Base-by-base conservation (phyloP, 2,888 invertebrate genomes). In the Mylabris sibirica region DNA sequence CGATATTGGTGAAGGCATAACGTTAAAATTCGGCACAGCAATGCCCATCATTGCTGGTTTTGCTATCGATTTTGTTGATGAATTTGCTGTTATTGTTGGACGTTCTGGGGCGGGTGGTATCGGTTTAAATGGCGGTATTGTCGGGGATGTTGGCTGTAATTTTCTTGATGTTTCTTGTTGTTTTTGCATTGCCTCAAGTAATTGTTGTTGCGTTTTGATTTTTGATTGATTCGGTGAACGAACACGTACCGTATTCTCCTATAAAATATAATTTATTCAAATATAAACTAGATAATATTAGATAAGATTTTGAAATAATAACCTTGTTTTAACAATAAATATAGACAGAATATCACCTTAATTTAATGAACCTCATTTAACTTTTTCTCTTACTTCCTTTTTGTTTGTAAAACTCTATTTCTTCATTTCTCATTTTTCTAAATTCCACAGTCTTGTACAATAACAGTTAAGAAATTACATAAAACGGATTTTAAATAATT, bases 121-220 rank as follows among this genome's bases (percentile, higher is more conserved):
- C 0, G 94, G 94, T 80, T 89, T 92, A 84, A 95, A 95, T 0
- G 93, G 91, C 38, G 95, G 95, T 9, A 95, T 90, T 9, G 89
- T 89, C 64, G 71, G 72, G 41, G 69, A 65, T 67, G 24, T 22
- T 24, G 22, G 57, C 12, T 57, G 57, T 17, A 74, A 68, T 84
- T 89, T 85, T 53, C 69, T 74, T 64, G 69, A 65, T 5, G 72
- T 44, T 30, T 72, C 63, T 53, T 63, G 53, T 63, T 62, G 57
- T 14, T 57, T 20, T 57, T 57, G 57, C 57, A 57, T 57, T 12
- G 57, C 57, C 12, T 57, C 57, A 22, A 57, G 14, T 57, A 57
- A 57, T 57, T 57, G 57, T 3, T 49, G 49, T 57, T 57, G 57
- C 2, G 57, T 57, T 57, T 57, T 57, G 20, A 57, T 57, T 24